Evolutionary conservation across 2,888 invertebrate species (phyloP).

Genomic region (Tetragonula carbonaria): DNA sequence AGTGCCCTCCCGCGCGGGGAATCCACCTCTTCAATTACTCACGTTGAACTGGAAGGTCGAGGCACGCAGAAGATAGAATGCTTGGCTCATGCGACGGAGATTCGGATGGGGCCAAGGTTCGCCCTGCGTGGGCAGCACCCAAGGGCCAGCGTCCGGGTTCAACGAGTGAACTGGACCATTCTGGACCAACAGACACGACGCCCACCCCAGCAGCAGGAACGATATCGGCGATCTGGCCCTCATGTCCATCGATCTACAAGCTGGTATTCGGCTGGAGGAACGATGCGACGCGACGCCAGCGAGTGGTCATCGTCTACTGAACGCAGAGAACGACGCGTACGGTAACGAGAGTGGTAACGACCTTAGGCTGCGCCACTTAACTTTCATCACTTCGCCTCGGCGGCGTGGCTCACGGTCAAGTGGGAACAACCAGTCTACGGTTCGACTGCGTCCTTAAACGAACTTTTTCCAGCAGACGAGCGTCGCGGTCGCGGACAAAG

Average conservation of each 20-base stretch:
- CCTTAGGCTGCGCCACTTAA: constrained; percentile 71
- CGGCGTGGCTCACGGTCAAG: constrained; percentile 69
- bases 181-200: constrained; percentile 18
- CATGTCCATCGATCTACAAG: constrained; percentile 28
- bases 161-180: constrained; percentile 30
- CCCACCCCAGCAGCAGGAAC: not conserved
- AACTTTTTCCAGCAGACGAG: not conserved
- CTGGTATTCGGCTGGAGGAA: constrained; percentile 4
- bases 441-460: constrained; percentile 17
- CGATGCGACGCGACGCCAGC: constrained; percentile 64
- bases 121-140: constrained; percentile 86
- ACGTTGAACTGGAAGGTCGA: constrained; percentile 84
- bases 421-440: constrained; percentile 65
- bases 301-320: constrained; percentile 71
- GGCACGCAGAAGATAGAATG: constrained; percentile 84
- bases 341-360: constrained; percentile 69
- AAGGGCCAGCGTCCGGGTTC: constrained; percentile 84
- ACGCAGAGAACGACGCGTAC: constrained; percentile 57
- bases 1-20: not conserved
- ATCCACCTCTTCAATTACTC: constrained; percentile 37
- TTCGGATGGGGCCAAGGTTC: constrained; percentile 90
- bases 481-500: not conserved
- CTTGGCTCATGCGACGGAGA: constrained; percentile 77
- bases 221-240: not conserved
- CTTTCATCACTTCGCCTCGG: constrained; percentile 68